Evolutionary conservation across 2,888 invertebrate species (phyloP), one percentile per base, ranked within the genome.

Genomic region (Spatulosminthurus flaviceps): DNA sequence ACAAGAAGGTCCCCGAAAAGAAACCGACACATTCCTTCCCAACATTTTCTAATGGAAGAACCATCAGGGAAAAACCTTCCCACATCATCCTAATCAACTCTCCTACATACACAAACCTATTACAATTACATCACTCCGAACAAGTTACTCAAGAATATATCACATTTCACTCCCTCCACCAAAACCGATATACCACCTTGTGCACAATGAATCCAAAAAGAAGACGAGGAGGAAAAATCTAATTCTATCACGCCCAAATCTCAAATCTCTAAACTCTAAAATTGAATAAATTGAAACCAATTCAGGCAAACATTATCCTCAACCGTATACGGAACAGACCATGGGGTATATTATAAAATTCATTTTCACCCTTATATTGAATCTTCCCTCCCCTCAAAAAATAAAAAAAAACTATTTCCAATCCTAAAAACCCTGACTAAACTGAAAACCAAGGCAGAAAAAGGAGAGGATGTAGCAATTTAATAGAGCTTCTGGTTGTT

Each of bases 71-170:
- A 51, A 51, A 51, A 11, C 51, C 26, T 72, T 26, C 43, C 72
- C 43, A n/a, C n/a, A n/a, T 22, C 72, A 72, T 72, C 72, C 72
- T 72, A 72, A 72, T 72, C 72, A 72, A 72, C 72, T 72, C 24
- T 21, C 21, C 42, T 42, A 21, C 41, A 5, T n/a, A 70, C 70
- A n/a, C n/a, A n/a, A n/a, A n/a, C n/a, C n/a, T n/a, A n/a, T n/a
- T n/a, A n/a, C n/a, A n/a, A n/a, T n/a, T n/a, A n/a, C n/a, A n/a
- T n/a, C n/a, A n/a, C n/a, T n/a, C 41, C 41, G 41, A 9, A 41
- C 41, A 41, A 9, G n/a, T n/a, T n/a, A n/a, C n/a, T n/a, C n/a
- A n/a, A n/a, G n/a, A n/a, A n/a, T n/a, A n/a, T n/a, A n/a, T n/a
- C n/a, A n/a, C n/a, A n/a, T n/a, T n/a, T n/a, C n/a, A n/a, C n/a